phyloP scores from a whole-genome alignment of 2,888 invertebrate species.

The Odontomyia ornata region DNA sequence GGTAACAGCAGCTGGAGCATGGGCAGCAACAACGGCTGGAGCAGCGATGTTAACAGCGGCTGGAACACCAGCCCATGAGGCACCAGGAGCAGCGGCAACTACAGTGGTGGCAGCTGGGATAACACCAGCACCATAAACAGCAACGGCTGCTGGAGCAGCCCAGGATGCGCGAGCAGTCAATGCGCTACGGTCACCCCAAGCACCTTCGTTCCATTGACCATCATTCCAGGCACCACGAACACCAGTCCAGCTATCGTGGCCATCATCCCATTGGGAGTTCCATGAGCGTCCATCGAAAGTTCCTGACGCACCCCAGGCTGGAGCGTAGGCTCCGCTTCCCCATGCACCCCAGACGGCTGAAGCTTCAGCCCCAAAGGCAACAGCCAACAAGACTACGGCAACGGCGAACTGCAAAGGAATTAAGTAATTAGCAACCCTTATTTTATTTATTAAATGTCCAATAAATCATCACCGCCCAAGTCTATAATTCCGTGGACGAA shows the following conservation, averaged over 20 bases:
- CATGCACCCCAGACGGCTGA: slow-evolving; percentile 33
- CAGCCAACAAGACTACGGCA: too few species aligned
- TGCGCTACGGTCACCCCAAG: slow-evolving; percentile 34
- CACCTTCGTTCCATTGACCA: slow-evolving; percentile 50
- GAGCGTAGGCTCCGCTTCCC: slow-evolving; percentile 51
- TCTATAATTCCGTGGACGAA: too few species aligned
- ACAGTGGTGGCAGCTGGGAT: slow-evolving; percentile 45
- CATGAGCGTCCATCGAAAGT: slow-evolving; percentile 49
- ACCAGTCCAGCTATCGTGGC: slow-evolving; percentile 34
- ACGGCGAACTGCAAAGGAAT: slow-evolving; percentile 55
- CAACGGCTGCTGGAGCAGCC: slow-evolving; percentile 35
- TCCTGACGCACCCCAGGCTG: slow-evolving; percentile 52
- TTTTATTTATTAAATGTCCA: too few species aligned
- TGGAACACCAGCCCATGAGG: slow-evolving; percentile 66
- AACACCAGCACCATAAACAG: slow-evolving; percentile 10
- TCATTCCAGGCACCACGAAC: background rate
- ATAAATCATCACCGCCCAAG: too few species aligned
- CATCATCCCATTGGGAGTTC: slow-evolving; percentile 48
- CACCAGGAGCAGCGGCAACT: slow-evolving; percentile 68
- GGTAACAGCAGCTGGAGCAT: slow-evolving; percentile 41
- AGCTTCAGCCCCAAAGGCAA: too few species aligned
- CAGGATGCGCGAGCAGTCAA: slow-evolving; percentile 26
- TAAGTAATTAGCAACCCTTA: background rate
- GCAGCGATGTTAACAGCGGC: background rate
- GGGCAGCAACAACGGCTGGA: background rate